Evolutionary conservation across 1,140 invertebrate genomes (phyloP).

Genomic region (Caenorhabditis remanei): DNA sequence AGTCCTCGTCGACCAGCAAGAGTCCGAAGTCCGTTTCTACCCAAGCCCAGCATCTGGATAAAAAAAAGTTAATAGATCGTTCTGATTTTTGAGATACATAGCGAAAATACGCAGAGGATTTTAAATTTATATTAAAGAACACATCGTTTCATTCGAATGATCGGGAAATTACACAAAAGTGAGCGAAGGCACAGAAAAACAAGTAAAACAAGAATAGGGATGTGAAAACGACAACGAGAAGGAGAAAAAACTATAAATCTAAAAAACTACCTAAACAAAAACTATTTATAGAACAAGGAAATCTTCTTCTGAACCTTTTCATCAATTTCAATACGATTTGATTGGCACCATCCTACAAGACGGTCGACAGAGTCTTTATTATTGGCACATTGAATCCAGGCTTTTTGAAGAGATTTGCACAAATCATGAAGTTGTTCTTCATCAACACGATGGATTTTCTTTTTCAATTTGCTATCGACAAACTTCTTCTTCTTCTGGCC

Average conservation of each 20-base stretch:
- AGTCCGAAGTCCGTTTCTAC: conserved; percentile 12
- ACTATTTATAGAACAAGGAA: not conserved
- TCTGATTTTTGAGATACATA: not conserved
- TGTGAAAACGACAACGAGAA: conserved; percentile 1
- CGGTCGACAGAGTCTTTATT: not conserved
- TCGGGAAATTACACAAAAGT: conserved; percentile 22
- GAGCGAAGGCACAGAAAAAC: conserved; percentile 36
- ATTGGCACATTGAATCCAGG: conserved; percentile 29
- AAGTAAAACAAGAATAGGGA: conserved; percentile 27
- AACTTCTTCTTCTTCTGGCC: conserved; percentile 20
- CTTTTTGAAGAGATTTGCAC: conserved; percentile 4
- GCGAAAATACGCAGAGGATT: not conserved
- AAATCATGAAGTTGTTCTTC: conserved; percentile 18
- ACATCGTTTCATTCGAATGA: conserved; percentile 9
- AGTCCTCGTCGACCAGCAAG: conserved; percentile 8
- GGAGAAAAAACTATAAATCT: conserved; percentile 12
- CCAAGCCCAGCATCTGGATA: conserved; percentile 37
- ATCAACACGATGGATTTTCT: conserved; percentile 27
- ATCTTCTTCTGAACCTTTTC: conserved; percentile 6
- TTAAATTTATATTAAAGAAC: not conserved
- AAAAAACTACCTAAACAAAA: not conserved
- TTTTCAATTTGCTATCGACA: conserved; percentile 4
- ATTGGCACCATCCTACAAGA: conserved; percentile 17
- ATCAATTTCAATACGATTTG: conserved; percentile 45
- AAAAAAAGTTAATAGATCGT: not conserved